These are phyloP conservation scores for Amia ocellicauda DNA, from an alignment of 2,113 vertebrate genomes.

Conservation along the genomic window DNA sequence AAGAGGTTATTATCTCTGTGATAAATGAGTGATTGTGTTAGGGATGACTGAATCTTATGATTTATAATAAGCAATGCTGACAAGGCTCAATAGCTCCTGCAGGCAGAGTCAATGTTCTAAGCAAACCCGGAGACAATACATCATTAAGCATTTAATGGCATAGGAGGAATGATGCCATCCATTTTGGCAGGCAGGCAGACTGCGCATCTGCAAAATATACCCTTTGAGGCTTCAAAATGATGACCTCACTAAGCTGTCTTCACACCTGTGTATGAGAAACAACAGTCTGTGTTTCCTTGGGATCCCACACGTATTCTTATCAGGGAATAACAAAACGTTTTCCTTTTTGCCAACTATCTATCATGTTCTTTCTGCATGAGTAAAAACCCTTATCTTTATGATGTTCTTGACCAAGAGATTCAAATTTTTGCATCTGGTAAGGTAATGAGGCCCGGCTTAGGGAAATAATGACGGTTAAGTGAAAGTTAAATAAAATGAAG, in stretches of 20 bases:
- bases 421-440: background rate
- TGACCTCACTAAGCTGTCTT: background rate
- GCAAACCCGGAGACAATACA: background rate
- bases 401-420: too few relatives aligned
- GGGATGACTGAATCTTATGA: background rate
- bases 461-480: slow-evolving; percentile 3
- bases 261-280: background rate
- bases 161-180: background rate
- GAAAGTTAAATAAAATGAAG: slow-evolving; percentile 1
- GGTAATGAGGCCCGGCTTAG: background rate
- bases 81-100: background rate
- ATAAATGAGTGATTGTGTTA: background rate
- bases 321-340: too few relatives aligned
- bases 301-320: background rate
- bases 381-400: too few relatives aligned
- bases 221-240: background rate
- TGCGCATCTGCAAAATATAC: background rate
- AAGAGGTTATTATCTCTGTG: background rate
- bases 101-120: background rate
- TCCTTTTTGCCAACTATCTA: too few relatives aligned
- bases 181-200: background rate
- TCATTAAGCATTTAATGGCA: background rate
- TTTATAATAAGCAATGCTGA: background rate
- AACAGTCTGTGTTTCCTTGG: background rate
- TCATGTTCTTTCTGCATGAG: too few relatives aligned